Evolutionary conservation across 1,140 invertebrate species (phyloP), one percentile per base, ranked within the genome.

Genomic region (Chironomus striatipennis): DNA sequence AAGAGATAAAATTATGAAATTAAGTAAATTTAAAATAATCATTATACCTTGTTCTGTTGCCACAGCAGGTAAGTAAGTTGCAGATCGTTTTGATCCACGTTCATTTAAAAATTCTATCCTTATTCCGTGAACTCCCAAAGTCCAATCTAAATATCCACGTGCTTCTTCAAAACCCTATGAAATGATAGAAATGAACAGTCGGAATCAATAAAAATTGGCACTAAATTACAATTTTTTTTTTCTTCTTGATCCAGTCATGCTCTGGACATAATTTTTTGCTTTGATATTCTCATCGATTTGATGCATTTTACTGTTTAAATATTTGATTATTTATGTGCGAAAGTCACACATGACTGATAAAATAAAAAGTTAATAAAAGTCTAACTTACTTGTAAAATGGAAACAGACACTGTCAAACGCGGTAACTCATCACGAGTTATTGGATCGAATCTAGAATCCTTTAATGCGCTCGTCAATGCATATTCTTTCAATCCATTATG

Each of bases 31-130:
- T 15, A n/a, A 17, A 67, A 74, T 64, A 34, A 20, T 10, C 47
- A 73, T 74, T 57, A 74, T 74, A 96, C 96, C 97, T 92, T 99
- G 98, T 83, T 99, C 97, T 75, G 90, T 89, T 78, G 97, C 96
- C 75, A 99, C 96, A 85, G 99, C 93, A 73, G 98, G 98, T 81
- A 99, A 87, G 85, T 98, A 99, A 78, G 98, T 99, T 77, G 98
- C 97, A 77, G 95, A 98, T 79, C 95, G 89, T 80, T 96, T 95
- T 77, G 91, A 91, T 75, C 97, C 97, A 79, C 95, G 94, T 79
- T 99, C 97, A 83, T 95, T 97, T 75, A 91, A 84, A 80, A 99
- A 99, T 85, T 99, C 97, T 77, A 99, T 99, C 73, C 97, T 89
- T 79, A 99, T 99, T 34, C 98, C 98, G 85, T 99, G 98, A 57